These are phyloP conservation scores for Sepioteuthis lessoniana DNA, from an alignment of 2,888 invertebrate species.

Conservation along the genomic window DNA sequence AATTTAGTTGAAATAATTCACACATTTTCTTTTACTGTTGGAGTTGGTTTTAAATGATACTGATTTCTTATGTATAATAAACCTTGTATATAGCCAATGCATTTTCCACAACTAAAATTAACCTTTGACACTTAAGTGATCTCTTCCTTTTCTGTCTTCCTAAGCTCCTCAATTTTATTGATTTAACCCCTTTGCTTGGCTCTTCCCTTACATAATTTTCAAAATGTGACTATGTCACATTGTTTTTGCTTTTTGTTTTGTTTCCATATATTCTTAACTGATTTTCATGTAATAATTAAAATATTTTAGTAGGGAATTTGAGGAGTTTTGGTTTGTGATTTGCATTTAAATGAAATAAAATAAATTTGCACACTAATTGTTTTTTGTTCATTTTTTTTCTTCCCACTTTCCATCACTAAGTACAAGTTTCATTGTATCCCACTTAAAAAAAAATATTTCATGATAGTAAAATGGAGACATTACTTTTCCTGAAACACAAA, in stretches of 20 bases:
- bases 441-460: too few relatives aligned
- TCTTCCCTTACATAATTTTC: background rate
- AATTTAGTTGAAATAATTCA: background rate
- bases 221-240: background rate
- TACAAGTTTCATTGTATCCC: background rate
- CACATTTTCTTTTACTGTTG: background rate
- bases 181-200: background rate
- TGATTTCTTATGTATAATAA: conserved; percentile 18
- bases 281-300: background rate
- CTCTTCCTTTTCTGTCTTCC: background rate
- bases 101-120: background rate
- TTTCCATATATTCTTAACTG: too few relatives aligned
- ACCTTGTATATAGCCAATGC: background rate
- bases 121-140: background rate
- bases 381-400: background rate
- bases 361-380: background rate
- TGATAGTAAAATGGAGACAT: too few relatives aligned
- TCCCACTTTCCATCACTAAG: background rate
- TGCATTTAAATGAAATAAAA: background rate
- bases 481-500: too few relatives aligned
- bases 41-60: conserved; percentile 8
- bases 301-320: background rate
- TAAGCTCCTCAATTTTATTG: background rate
- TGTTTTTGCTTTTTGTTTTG: background rate
- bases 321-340: conserved; percentile 21